A percentile compares a stretch with the other conserved stretches of the same genome.
Conservation (phyloP, 2,888 invertebrate genomes). For the Philhelius pedissequus region DNA sequence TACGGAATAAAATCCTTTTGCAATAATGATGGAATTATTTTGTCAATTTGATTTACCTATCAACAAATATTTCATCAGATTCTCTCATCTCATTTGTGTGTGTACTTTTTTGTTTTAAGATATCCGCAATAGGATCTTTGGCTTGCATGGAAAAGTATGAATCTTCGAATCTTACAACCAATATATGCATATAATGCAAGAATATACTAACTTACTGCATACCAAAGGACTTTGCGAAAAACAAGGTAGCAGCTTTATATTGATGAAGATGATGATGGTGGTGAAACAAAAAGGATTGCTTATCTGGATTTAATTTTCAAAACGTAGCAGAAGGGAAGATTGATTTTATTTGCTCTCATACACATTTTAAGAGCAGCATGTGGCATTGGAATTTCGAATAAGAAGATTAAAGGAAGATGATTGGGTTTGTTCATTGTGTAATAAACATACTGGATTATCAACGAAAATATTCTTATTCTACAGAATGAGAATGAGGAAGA, state of each 20-base stretch:
- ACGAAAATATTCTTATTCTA: too few relatives aligned
- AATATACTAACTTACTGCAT: too few relatives aligned
- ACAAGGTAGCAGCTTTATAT: background rate
- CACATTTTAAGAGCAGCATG: too few relatives aligned
- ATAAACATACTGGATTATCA: too few relatives aligned
- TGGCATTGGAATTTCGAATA: background rate
- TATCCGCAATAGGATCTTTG: background rate
- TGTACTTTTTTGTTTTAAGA: background rate
- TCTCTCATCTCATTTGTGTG: too few relatives aligned
- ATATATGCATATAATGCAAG: too few relatives aligned
- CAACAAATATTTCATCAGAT: background rate
- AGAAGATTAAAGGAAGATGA: background rate
- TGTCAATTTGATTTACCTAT: background rate
- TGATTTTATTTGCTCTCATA: too few relatives aligned
- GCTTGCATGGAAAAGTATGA: background rate
- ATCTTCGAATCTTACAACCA: background rate
- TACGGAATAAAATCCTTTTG: background rate
- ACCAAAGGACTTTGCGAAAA: background rate
- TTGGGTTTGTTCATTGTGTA: too few relatives aligned
- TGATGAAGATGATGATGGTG: background rate
- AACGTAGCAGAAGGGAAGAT: background rate
- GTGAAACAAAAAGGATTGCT: background rate
- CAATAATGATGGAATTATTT: background rate
- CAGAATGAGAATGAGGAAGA: too few relatives aligned
- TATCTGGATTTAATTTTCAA: background rate